phyloP scores from a whole-genome alignment of 2,113 vertebrate species.

The Oplegnathus fasciatus region DNA sequence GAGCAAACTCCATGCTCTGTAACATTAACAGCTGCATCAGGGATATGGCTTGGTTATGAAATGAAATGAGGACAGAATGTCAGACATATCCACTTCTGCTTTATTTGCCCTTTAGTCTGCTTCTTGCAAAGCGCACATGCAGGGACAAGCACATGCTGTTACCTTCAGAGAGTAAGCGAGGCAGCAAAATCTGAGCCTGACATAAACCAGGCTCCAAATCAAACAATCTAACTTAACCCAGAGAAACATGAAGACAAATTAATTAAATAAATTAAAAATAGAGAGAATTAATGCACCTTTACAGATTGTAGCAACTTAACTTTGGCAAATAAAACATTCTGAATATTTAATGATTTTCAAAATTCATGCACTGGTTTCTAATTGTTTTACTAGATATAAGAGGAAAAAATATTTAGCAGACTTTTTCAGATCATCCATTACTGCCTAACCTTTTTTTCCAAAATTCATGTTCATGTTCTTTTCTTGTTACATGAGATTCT shows the following conservation, averaged over 20 bases:
- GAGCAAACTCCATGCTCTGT: constrained; percentile 21
- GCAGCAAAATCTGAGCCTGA: neutral
- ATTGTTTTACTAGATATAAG: neutral
- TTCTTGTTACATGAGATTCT: neutral
- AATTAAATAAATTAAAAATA: neutral
- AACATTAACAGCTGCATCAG: constrained; percentile 43
- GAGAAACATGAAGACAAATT: neutral
- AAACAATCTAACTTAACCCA: neutral
- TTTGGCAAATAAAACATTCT: too few relatives aligned
- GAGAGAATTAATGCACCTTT: neutral
- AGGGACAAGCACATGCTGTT: neutral
- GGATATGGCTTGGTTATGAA: constrained; percentile 25
- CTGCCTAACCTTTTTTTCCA: neutral
- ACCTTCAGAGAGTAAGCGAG: neutral
- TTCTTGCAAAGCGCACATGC: neutral
- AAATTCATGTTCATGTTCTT: neutral
- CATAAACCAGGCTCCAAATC: neutral
- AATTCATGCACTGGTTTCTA: neutral
- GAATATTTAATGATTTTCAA: too few relatives aligned
- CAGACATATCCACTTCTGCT: constrained; percentile 36
- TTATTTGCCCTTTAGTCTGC: constrained; percentile 12
- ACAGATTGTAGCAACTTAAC: too few relatives aligned
- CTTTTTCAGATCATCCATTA: neutral
- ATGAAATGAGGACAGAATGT: constrained; percentile 41
- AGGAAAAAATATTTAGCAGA: neutral